Evolutionary conservation across 2,888 invertebrate species (phyloP), one percentile per base, ranked within the genome.

Genomic region (Sesia apiformis): DNA sequence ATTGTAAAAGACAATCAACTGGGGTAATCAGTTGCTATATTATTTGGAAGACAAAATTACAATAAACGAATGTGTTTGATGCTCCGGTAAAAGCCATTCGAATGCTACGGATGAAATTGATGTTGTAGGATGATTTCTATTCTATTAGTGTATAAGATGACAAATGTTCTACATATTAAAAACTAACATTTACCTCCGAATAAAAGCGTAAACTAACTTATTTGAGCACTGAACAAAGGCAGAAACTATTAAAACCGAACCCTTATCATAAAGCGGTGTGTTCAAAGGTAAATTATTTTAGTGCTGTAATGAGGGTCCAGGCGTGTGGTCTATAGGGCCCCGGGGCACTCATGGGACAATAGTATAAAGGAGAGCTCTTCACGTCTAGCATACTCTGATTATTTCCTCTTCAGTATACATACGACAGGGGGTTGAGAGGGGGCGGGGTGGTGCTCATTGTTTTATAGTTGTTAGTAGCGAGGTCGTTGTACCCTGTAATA

Each of bases 241-340:
- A 8, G 46, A 46, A 46, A 46, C 46, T 46, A 46, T 46, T 46
- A 46, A 46, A 46, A 46, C 46, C 8, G 5, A 4, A 8, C 43
- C 43, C 7, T 43, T 43, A 4, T 46, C 23, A 46, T 46, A 46
- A 46, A 46, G 46, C 8, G 46, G 46, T n/a, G 46, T 38, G 63
- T 60, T 69, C 65, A 70, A 70, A 74, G 66, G 70, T 68, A 70
- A 77, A 78, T 79, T 75, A 72, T 74, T 76, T 73, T 74, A 77
- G 73, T 72, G 65, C 69, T 67, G 63, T 78, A 74, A 79, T 74
- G 72, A 73, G 68, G 69, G 66, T 62, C 61, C 59, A 63, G 60
- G 67, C 64, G 73, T 72, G 72, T 70, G 73, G 72, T 72, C 70
- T 57, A 58, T 38, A 42, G 55, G 46, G 56, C 51, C 55, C 53